Base-by-base conservation (phyloP, 2,888 invertebrate genomes). In the Cheiracanthium punctorium region DNA sequence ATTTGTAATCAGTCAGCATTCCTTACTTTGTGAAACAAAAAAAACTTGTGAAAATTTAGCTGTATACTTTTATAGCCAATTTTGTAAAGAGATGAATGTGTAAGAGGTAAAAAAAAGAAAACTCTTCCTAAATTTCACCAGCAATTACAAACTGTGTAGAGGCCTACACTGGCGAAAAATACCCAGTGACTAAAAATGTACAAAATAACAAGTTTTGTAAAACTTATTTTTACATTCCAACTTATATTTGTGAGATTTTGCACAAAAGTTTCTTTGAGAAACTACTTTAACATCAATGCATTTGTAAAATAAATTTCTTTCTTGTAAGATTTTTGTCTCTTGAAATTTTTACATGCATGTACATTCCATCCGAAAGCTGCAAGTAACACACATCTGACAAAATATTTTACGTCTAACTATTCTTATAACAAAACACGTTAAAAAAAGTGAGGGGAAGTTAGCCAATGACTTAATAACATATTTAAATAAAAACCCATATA, bases 291-390 rank as follows among this genome's bases (percentile, higher is more conserved):
- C 65, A 73, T 67, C 20, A 74, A 52, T 48, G 74, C 28, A 81
- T 64, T 69, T 82, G 82, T 82, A 82, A 82, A 82, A 82, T 82
- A 82, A 82, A 72, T 20, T 64, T 65, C 30, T 82, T 76, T 81
- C 58, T 58, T 58, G 48, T 58, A 58, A 10, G 17, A 2, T 24
- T n/a, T 58, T 1, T 4, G 58, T 24, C 24, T 58, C 5, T 24
- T 7, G 20, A 58, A 58, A 58, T 58, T 5, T 17, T 4, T 58
- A 10, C 48, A 48, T 17, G 48, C 17, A 48, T n/a, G n/a, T n/a
- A n/a, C n/a, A n/a, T n/a, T n/a, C n/a, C n/a, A n/a, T n/a, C n/a
- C n/a, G n/a, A n/a, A n/a, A n/a, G n/a, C n/a, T n/a, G n/a, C n/a
- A n/a, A n/a, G n/a, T n/a, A n/a, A n/a, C n/a, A n/a, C n/a, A n/a